These are phyloP conservation scores for Castor canadensis DNA, from an alignment of 2,113 vertebrate genomes.

Conservation along the genomic window DNA sequence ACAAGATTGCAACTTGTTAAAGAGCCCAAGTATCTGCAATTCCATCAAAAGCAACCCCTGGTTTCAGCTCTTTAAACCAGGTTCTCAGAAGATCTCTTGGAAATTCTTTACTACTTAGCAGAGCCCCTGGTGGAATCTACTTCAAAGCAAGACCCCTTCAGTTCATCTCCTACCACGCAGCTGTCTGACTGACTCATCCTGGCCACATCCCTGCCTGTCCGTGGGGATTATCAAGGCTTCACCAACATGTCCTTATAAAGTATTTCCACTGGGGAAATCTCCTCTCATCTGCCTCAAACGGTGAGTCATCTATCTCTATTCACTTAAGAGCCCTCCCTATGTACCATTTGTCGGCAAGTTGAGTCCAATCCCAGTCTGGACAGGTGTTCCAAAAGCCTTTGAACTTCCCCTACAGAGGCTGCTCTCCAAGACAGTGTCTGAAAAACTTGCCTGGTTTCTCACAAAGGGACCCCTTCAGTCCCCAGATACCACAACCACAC, in stretches of 20 bases:
- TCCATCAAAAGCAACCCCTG: background rate
- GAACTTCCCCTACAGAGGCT: background rate
- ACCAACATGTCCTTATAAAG: constrained; percentile 72
- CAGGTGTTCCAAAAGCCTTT: constrained; percentile 53
- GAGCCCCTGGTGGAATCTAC: background rate
- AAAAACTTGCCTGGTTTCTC: background rate
- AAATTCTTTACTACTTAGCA: background rate
- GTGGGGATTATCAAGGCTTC: constrained; percentile 56
- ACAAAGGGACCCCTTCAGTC: background rate
- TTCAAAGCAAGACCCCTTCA: constrained; percentile 42
- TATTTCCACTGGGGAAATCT: background rate
- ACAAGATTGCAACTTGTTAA: background rate
- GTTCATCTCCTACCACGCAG: constrained; percentile 37
- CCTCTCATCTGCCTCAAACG: constrained; percentile 38
- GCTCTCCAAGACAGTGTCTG: background rate
- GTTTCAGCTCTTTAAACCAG: constrained; percentile 21
- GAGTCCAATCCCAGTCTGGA: background rate
- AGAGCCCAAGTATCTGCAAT: background rate
- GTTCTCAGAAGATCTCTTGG: constrained; percentile 5
- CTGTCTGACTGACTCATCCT: constrained; percentile 69
- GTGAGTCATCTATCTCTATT: constrained; percentile 69
- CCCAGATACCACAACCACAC: constrained; percentile 14
- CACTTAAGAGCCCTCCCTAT: background rate
- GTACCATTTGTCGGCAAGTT: constrained; percentile 42
- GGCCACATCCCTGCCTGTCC: background rate